Evolutionary conservation across 2,888 invertebrate species (phyloP).

Genomic region (Saturnia japonica): DNA sequence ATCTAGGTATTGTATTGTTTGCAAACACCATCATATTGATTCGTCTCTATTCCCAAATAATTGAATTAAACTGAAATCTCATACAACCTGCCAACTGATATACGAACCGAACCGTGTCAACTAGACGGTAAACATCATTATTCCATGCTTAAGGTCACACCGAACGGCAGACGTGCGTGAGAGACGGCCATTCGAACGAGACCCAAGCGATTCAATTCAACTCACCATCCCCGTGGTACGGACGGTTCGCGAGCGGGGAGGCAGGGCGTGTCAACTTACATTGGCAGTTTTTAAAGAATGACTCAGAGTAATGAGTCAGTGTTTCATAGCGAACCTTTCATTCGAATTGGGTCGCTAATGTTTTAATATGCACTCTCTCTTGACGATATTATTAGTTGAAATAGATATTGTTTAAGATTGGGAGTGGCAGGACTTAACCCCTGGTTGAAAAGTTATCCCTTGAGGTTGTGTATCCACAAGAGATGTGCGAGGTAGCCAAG

Average conservation of each 20-base stretch:
- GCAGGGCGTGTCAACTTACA: slow-evolving; percentile 39
- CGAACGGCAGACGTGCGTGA: slow-evolving; percentile 53
- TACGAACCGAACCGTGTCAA: slow-evolving; percentile 30
- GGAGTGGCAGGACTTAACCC: neutral
- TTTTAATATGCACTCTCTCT: slow-evolving; percentile 1
- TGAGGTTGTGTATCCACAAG: no score
- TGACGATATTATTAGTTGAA: neutral
- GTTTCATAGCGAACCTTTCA: slow-evolving; percentile 7
- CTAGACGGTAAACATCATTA: slow-evolving; percentile 34
- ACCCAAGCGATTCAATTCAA: slow-evolving; percentile 40
- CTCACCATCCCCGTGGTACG: slow-evolving; percentile 26
- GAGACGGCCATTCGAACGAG: slow-evolving; percentile 43
- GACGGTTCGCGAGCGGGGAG: slow-evolving; percentile 26
- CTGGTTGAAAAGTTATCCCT: no score
- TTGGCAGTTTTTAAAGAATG: slow-evolving; percentile 38
- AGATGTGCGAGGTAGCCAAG: no score
- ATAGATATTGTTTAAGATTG: neutral
- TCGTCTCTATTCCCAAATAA: neutral
- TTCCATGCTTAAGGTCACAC: slow-evolving; percentile 31
- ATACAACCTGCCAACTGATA: slow-evolving; percentile 15
- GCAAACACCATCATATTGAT: neutral
- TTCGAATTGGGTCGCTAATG: slow-evolving; percentile 7
- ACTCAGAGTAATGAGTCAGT: slow-evolving; percentile 34
- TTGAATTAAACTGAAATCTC: neutral
- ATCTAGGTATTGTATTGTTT: neutral